Evolutionary conservation across 2,113 vertebrate species (phyloP), one percentile per base, ranked within the genome.

Genomic region (Nibea coibor): DNA sequence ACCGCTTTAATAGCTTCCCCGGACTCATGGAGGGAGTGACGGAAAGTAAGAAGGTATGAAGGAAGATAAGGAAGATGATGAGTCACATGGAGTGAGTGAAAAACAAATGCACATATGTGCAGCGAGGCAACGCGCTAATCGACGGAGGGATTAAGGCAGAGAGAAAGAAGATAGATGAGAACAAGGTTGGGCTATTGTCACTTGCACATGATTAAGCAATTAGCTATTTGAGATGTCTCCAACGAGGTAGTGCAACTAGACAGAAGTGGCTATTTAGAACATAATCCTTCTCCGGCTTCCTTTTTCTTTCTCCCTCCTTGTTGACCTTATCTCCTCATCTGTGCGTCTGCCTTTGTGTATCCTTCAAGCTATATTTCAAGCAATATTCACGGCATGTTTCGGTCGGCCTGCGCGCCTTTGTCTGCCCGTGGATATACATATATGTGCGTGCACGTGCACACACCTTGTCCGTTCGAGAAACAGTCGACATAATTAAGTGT

Each of bases 191-290:
- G 96, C 93, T 81, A 91, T 96, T 96, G 95, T 96, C 95, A 90
- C 94, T 99, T 98, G 96, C 91, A 95, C 97, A 96, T 99, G 98
- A 97, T 98, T 99, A 96, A 96, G 97, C 97, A 98, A 99, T 99
- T 86, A 96, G 94, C 78, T 80, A 92, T 94, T 95, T 96, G 95
- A 97, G 96, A 97, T 93, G 95, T 94, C 96, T 96, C 94, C 95
- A 88, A 91, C 94, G 95, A 95, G 96, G 96, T 95, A 95, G 96
- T 96, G 96, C 94, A 96, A 95, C 95, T 92, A 94, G 96, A 96
- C 95, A 95, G 95, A 96, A 94, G 91, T 93, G 93, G 92, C 90
- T 93, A 90, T 95, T 94, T 87, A 80, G 75, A 92, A 88, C 71
- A 65, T 85, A 82, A 91, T 91, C 75, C 75, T 66, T 62, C 76